Conservation (phyloP, 2,797 vertebrate genomes). For the Spondyliosoma cantharus region DNA sequence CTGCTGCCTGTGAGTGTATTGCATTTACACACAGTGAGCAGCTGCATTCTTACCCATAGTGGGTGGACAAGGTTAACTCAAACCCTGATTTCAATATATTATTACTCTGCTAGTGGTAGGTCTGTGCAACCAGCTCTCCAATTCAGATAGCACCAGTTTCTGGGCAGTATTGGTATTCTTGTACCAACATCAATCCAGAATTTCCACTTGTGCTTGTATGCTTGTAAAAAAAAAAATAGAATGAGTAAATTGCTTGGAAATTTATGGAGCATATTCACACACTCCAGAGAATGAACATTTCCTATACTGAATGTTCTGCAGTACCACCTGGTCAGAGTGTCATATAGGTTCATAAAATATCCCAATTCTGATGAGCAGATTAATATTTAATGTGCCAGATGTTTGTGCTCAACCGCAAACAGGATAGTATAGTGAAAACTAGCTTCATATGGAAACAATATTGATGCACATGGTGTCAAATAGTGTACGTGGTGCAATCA, state of each 20-base stretch:
- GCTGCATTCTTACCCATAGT: not conserved
- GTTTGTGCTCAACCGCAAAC: no score
- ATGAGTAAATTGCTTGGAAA: not conserved
- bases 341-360: not conserved
- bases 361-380: not conserved
- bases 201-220: not conserved
- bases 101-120: not conserved
- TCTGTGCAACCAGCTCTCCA: not conserved
- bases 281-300: not conserved
- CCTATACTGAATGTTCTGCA: not conserved
- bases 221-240: not conserved
- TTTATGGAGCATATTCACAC: not conserved
- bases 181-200: not conserved
- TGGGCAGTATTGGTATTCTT: not conserved
- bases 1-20: constrained; percentile 1
- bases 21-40: not conserved
- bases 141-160: not conserved
- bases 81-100: not conserved
- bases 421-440: no score
- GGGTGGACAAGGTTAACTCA: constrained; percentile 14
- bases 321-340: not conserved
- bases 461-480: no score
- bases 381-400: not conserved
- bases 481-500: no score
- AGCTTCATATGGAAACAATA: no score